Evolutionary conservation across 2,797 vertebrate genomes (phyloP).

Genomic region (Poecilia velifera): DNA sequence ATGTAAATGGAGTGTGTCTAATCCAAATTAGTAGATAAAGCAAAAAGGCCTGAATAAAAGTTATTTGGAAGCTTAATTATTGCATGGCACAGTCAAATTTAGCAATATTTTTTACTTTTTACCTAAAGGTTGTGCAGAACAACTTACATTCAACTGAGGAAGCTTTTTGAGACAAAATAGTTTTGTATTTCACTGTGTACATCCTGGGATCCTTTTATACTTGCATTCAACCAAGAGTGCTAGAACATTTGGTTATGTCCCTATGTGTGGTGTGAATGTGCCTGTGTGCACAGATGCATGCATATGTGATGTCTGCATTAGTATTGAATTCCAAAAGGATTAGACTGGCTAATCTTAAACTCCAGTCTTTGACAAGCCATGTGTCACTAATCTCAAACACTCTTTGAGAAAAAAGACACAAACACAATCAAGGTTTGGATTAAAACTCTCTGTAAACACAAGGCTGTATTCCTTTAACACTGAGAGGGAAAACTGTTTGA

Average conservation of each 20-base stretch:
- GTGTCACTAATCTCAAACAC: constrained; percentile 80
- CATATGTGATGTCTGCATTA: constrained; percentile 76
- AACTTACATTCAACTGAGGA: neutral
- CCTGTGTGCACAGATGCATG: constrained; percentile 31
- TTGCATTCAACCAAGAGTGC: neutral
- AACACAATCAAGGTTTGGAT: constrained; percentile 65
- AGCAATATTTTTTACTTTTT: neutral
- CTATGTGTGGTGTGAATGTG: constrained; percentile 10
- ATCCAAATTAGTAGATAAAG: neutral
- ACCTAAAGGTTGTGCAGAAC: neutral
- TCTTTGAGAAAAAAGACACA: constrained; percentile 68
- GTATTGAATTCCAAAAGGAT: constrained; percentile 70
- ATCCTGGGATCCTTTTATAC: neutral
- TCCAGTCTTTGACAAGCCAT: constrained; percentile 77
- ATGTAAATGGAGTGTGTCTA: neutral
- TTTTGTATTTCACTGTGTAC: neutral
- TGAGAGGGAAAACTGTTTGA: constrained; percentile 13
- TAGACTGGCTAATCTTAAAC: constrained; percentile 77
- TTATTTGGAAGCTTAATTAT: neutral
- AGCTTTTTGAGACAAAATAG: neutral
- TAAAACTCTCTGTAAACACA: constrained; percentile 51
- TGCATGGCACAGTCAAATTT: neutral
- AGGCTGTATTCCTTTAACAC: constrained; percentile 42
- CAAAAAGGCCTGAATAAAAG: neutral
- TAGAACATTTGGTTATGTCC: neutral